Percentiles rank a stretch among this genome's conserved stretches.
Evolutionary conservation across 2,113 vertebrate species (phyloP).

Genomic region (Cebus imitator): DNA sequence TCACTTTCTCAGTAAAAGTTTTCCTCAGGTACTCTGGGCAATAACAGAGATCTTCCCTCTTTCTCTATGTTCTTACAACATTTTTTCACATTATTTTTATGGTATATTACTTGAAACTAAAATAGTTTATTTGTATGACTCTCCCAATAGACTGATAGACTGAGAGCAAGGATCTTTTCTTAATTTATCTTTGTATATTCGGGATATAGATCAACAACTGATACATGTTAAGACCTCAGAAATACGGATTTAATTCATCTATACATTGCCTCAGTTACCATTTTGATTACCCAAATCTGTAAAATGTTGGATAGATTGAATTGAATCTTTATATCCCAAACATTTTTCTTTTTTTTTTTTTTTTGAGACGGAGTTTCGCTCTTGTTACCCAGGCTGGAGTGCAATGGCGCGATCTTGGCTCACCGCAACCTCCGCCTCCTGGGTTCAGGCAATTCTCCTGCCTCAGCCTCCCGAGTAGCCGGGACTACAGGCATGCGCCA

Average conservation of each 20-base stretch:
- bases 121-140: conserved; percentile 4
- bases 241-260: not conserved
- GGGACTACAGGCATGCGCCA: too few relatives aligned
- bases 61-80: not conserved
- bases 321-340: not conserved
- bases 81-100: conserved; percentile 27
- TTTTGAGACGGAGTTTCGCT: too few relatives aligned
- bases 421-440: too few relatives aligned
- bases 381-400: too few relatives aligned
- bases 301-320: conserved; percentile 17
- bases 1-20: not conserved
- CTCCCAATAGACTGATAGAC: not conserved
- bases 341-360: not conserved
- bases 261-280: not conserved
- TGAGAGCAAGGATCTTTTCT: not conserved
- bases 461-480: too few relatives aligned
- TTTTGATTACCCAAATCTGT: not conserved
- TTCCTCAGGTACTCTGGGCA: not conserved
- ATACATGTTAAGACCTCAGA: not conserved
- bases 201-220: not conserved
- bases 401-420: too few relatives aligned
- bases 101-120: not conserved
- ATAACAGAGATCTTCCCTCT: not conserved
- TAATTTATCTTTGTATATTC: conserved; percentile 32
- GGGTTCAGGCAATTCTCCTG: too few relatives aligned